A percentile compares a stretch with the other conserved stretches of the same genome.
phyloP scores from a whole-genome alignment of 2,113 vertebrate species.

The Dendrocopos noguchii region DNA sequence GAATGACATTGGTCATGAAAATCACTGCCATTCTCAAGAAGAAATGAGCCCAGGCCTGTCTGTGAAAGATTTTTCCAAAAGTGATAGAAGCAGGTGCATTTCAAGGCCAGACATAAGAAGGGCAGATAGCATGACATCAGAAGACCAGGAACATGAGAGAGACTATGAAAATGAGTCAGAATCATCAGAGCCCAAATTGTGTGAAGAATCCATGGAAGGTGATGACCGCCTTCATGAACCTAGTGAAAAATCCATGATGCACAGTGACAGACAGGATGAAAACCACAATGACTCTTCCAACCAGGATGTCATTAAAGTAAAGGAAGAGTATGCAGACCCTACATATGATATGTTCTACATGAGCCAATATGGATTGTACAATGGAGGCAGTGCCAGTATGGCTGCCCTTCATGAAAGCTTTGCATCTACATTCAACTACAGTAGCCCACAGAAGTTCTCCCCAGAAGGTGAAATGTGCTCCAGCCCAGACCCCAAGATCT shows the following conservation, averaged over 20 bases:
- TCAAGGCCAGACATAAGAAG: conserved; percentile 88
- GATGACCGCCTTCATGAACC: conserved; percentile 82
- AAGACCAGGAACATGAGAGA: conserved; percentile 96
- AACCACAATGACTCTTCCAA: conserved; percentile 88
- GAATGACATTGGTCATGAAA: conserved; percentile 89
- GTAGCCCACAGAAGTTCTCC: conserved; percentile 95
- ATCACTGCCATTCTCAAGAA: conserved; percentile 93
- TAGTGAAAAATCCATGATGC: conserved; percentile 77
- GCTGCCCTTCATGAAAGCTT: conserved; percentile 96
- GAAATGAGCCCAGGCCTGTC: conserved; percentile 94
- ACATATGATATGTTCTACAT: conserved; percentile 99
- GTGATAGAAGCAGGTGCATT: conserved; percentile 82
- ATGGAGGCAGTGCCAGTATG: conserved; percentile 91
- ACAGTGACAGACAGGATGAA: conserved; percentile 83
- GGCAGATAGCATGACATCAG: conserved; percentile 95
- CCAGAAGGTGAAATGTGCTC: conserved; percentile 95
- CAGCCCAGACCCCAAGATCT: conserved; percentile 98
- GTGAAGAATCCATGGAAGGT: conserved; percentile 90
- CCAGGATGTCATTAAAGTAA: conserved; percentile 92
- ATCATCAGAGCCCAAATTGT: conserved; percentile 93
- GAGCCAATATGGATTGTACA: conserved; percentile 98
- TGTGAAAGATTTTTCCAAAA: conserved; percentile 91
- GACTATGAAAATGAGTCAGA: conserved; percentile 99
- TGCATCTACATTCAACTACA: conserved; percentile 92
- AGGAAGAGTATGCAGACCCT: conserved; percentile 96